Base-by-base conservation (phyloP, 2,888 invertebrate genomes). In the Elmis aenea region DNA sequence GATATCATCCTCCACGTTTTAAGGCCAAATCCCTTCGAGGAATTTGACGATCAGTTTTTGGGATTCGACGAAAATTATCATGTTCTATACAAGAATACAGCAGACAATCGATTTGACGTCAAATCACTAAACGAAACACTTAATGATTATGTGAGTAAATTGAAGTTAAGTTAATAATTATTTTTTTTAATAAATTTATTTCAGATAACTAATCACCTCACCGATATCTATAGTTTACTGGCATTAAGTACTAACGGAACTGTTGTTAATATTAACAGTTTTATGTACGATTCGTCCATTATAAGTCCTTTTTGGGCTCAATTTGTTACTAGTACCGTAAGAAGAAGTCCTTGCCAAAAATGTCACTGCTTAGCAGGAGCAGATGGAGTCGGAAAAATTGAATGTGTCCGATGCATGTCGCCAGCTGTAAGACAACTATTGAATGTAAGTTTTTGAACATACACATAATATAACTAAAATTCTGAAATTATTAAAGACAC, bases 371-470 rank as follows among this genome's bases (percentile, higher is more conserved):
- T 48, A 26, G 20, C 36, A 13, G 43, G 47, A 25, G 11, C 26
- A 11, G 45, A 46, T 32, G 49, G 48, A 11, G 44, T 44, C 13
- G 49, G 50, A 5, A 41, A 44, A 38, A 41, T 51, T 8, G 48
- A 49, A 29, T 53, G 53, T 24, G 34, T 31, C n/a, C 27, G 51
- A 26, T 53, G 53, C 27, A 45, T 53, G 34, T 39, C 50, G 16
- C 53, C 51, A 15, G 45, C 48, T 10, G 50, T 52, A 13, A 52
- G 51, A 38, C 50, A 50, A 35, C 48, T 53, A 33, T 31, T 53
- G 13, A 50, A 49, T 32, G 53, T 53, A 42, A 38, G 48, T 48
- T 15, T n/a, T n/a, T n/a, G n/a, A n/a, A n/a, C n/a, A n/a, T n/a
- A n/a, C n/a, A n/a, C n/a, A n/a, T n/a, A n/a, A n/a, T n/a, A n/a